Percentiles rank a stretch among this genome's conserved stretches.
phyloP scores from a whole-genome alignment of 92 coral and sea anemone species.

The Meandrina meandrites region DNA sequence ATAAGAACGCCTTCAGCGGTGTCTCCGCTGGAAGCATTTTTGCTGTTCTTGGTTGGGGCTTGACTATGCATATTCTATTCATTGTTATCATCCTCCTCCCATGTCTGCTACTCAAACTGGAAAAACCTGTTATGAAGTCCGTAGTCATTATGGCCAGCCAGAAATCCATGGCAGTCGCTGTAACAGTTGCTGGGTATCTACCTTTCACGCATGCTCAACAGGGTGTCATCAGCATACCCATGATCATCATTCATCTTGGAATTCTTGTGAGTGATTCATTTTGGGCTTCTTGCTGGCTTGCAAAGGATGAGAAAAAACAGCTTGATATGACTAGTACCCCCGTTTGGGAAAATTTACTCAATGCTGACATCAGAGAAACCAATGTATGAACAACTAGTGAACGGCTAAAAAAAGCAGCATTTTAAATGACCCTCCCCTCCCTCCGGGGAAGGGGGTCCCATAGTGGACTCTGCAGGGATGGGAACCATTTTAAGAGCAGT shows the following conservation, averaged over 20 bases:
- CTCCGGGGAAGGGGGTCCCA: too few relatives aligned
- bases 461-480: too few relatives aligned
- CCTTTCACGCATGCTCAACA: constrained; percentile 76
- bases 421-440: too few relatives aligned
- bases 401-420: too few relatives aligned
- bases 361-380: too few relatives aligned
- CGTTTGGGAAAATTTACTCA: too few relatives aligned
- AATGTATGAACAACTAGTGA: too few relatives aligned
- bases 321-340: too few relatives aligned
- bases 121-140: constrained; percentile 65
- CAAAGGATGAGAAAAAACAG: constrained; percentile 61
- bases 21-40: constrained; percentile 71
- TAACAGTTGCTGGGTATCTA: constrained; percentile 71
- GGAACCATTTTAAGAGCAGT: too few relatives aligned
- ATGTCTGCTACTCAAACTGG: constrained; percentile 67
- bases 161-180: constrained; percentile 83
- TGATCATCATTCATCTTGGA: constrained; percentile 80
- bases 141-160: constrained; percentile 85
- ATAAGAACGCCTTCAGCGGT: constrained; percentile 65
- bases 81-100: constrained; percentile 61
- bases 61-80: constrained; percentile 72
- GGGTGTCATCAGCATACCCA: constrained; percentile 83
- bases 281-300: constrained; percentile 76
- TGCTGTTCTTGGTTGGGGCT: constrained; percentile 83
- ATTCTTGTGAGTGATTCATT: constrained; percentile 77